Conservation (phyloP, 2,113 vertebrate genomes). For the Leptobrachium ailaonicum region DNA sequence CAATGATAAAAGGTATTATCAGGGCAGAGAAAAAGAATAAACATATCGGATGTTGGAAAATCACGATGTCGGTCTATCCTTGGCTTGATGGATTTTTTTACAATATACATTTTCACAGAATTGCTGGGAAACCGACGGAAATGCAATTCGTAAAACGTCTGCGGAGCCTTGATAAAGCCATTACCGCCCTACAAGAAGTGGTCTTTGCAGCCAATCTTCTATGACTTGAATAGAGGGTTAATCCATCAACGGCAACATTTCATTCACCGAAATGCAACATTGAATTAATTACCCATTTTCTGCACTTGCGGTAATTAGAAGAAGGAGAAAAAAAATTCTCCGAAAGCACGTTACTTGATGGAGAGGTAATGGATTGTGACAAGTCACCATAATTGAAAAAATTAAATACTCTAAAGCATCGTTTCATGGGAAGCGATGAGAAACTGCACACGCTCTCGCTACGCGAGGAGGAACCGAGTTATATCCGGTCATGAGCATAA, state of each 20-base stretch:
- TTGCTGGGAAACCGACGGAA: no score
- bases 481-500: neutral
- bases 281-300: constrained; percentile 21
- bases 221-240: constrained; percentile 10
- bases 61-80: no score
- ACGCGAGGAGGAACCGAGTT: neutral
- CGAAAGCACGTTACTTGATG: neutral
- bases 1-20: no score
- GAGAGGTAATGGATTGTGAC: constrained; percentile 32
- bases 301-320: constrained; percentile 33
- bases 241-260: constrained; percentile 3
- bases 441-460: neutral
- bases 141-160: no score
- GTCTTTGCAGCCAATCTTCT: neutral
- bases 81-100: no score
- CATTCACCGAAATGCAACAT: neutral
- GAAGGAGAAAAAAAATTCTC: neutral
- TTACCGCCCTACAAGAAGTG: neutral
- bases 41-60: no score
- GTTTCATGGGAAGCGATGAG: neutral
- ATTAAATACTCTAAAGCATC: constrained; percentile 18
- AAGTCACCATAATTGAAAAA: constrained; percentile 18
- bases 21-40: no score
- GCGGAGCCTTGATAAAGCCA: no score
- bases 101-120: no score